Evolutionary conservation across 2,797 vertebrate species (phyloP), one percentile per base, ranked within the genome.

Genomic region (Sebastes oblongus): DNA sequence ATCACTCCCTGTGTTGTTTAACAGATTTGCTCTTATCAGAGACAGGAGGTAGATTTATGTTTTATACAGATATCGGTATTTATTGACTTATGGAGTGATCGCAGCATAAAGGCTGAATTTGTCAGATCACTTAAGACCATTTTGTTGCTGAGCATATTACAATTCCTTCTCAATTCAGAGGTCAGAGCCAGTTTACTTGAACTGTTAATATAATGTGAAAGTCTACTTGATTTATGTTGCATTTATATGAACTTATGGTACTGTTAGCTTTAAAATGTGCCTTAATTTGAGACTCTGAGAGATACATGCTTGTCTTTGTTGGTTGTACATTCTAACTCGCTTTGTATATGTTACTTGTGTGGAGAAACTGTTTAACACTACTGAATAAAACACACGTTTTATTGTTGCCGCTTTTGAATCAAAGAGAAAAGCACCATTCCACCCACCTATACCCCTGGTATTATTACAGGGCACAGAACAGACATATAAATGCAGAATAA

Each of bases 121-220:
- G 18, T 78, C 13, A 54, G 16, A 80, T 66, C 22, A 74, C 50
- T 66, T 27, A 85, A 62, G 55, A 84, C 72, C 56, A 78, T 80
- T 80, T 75, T 75, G 54, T 69, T 70, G 25, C 58, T 67, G 14
- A 76, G 55, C 6, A 64, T 54, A 22, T 66, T 78, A 18, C 20
- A 74, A 72, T 62, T 62, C 62, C 30, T 50, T 72, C 24, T 82
- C 42, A 46, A 66, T 77, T 66, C n/a, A 81, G 34, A 88, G 60
- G 58, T 87, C 46, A 84, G 69, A 79, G 52, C 16, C 30, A 42
- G 76, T 78, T 86, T 88, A 90, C 88, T 90, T 92, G 88, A 92
- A 91, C 3, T 72, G 56, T 74, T 74, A 67, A 20, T 14, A 39
- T 61, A 25, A 70, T 83, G 39, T 87, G 8, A 80, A 64, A 60